Percentiles rank a stretch among this genome's conserved stretches.
These are phyloP conservation scores for Aurelia sp. DNA, from an alignment of 30 jellyfish, hydroid and myxozoan genomes.

Conservation along the genomic window DNA sequence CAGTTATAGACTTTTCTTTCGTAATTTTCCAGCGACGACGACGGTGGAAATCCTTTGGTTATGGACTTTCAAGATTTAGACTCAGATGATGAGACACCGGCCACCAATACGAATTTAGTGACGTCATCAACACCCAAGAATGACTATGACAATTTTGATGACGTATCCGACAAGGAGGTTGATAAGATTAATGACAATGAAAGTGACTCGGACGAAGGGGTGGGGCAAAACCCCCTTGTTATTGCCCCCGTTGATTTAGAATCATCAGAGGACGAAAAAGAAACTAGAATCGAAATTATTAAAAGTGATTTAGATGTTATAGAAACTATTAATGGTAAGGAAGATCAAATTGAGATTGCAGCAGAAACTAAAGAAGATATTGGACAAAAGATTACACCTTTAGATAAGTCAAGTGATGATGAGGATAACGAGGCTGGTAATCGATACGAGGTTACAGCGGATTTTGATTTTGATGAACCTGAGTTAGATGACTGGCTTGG, in stretches of 20 bases:
- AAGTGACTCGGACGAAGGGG: slow-evolving; percentile 44
- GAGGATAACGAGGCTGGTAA: slow-evolving; percentile 37
- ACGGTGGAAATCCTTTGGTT: slow-evolving; percentile 83
- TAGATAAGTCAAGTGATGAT: slow-evolving; percentile 65
- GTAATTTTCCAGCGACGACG: slow-evolving; percentile 46
- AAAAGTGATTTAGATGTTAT: not conserved
- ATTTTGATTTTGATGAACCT: slow-evolving; percentile 61
- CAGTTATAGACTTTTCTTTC: too few species aligned
- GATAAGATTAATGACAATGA: slow-evolving; percentile 1
- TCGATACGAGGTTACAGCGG: slow-evolving; percentile 63
- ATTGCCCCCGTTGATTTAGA: slow-evolving; percentile 62
- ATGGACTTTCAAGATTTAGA: slow-evolving; percentile 73
- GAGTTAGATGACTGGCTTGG: slow-evolving; percentile 63
- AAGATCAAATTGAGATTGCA: not conserved
- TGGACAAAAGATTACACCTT: slow-evolving; percentile 1
- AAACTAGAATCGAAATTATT: not conserved
- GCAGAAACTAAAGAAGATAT: not conserved
- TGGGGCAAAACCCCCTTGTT: slow-evolving; percentile 70
- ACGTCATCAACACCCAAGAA: not conserved
- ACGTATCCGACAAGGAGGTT: not conserved
- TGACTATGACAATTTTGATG: slow-evolving; percentile 11
- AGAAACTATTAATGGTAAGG: not conserved
- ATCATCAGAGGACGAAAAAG: slow-evolving; percentile 57
- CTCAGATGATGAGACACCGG: slow-evolving; percentile 75
- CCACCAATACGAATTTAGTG: not conserved